Conservation (phyloP, 2,888 invertebrate species). For the Cybosia mesomella region DNA sequence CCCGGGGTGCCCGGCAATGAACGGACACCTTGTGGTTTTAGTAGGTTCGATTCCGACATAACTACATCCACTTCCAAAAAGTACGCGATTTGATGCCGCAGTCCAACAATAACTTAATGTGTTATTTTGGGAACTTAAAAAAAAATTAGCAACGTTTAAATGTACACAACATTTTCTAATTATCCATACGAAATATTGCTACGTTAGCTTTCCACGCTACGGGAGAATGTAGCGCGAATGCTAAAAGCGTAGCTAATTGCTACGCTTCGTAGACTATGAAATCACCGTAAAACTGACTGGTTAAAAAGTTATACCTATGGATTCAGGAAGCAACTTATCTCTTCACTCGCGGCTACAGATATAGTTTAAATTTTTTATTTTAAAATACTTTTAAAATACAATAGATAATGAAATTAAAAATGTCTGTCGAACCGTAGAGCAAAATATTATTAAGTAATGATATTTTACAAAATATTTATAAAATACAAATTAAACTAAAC, state of each 20-base stretch:
- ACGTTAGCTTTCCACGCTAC: slow-evolving; percentile 6
- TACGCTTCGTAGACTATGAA: slow-evolving; percentile 62
- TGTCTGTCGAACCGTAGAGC: no score
- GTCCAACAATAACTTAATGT: no score
- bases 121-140: neutral
- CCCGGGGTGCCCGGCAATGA: no score
- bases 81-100: neutral
- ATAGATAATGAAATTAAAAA: no score
- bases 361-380: neutral
- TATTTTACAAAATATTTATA: neutral
- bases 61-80: neutral
- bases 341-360: neutral
- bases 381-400: neutral
- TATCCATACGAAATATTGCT: neutral
- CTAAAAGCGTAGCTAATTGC: slow-evolving; percentile 53
- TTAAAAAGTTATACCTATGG: slow-evolving; percentile 31
- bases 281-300: slow-evolving; percentile 29
- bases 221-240: slow-evolving; percentile 43
- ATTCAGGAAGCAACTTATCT: neutral
- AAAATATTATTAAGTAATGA: neutral
- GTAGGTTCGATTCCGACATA: no score
- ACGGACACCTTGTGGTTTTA: no score
- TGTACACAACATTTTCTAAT: neutral
- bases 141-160: neutral
- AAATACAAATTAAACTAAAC: slow-evolving; percentile 6